These are phyloP conservation scores for Sebastiscus tertius DNA, from an alignment of 2,797 vertebrate species.

Conservation along the genomic window DNA sequence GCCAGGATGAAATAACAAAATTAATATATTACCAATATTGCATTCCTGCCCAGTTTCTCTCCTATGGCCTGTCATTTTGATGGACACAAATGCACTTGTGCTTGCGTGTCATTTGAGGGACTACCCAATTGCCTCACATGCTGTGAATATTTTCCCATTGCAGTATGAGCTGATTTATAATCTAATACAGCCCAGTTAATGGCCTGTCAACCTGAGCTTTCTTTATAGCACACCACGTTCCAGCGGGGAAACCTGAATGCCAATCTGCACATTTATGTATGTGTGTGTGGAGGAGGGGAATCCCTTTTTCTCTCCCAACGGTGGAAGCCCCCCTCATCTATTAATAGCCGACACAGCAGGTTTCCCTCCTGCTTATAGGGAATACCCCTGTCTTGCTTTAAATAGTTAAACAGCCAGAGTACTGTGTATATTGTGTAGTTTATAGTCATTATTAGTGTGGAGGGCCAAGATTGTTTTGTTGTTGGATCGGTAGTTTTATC, in stretches of 20 bases:
- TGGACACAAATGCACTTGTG: conserved; percentile 13
- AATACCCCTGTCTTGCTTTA: not conserved
- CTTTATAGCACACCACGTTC: conserved; percentile 54
- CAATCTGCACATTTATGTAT: conserved; percentile 3
- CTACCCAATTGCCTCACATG: conserved; percentile 27
- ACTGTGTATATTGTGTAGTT: not conserved
- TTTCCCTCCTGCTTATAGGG: conserved; percentile 25
- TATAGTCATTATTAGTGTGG: not conserved
- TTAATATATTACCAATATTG: not conserved
- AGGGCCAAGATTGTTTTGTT: not conserved
- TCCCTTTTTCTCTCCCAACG: not conserved
- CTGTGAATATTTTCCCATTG: conserved; percentile 30
- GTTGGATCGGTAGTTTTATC: not conserved
- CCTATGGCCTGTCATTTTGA: conserved; percentile 14
- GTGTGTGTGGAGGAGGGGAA: conserved; percentile 32
- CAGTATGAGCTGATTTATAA: conserved; percentile 63
- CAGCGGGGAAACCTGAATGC: conserved; percentile 19
- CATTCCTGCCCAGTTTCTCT: not conserved
- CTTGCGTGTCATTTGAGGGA: conserved; percentile 25
- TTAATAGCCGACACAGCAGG: conserved; percentile 39
- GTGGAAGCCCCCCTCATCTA: conserved; percentile 28
- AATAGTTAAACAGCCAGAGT: not conserved
- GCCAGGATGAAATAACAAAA: conserved; percentile 17
- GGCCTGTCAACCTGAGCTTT: conserved; percentile 60
- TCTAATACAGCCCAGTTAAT: conserved; percentile 53